Conservation (phyloP, 2,113 vertebrate species). For the Arizona elegans region DNA sequence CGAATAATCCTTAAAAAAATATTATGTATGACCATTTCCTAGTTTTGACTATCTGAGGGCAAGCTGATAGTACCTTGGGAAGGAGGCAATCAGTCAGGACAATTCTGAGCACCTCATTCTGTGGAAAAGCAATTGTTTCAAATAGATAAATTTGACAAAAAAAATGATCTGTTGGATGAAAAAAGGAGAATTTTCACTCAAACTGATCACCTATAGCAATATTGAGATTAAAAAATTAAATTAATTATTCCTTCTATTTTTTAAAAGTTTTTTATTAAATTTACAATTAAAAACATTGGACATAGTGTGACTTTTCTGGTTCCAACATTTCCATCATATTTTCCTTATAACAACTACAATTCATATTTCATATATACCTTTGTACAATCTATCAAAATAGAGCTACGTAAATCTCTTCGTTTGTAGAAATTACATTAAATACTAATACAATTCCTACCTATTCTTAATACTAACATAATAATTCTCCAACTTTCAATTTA, state of each 20-base stretch:
- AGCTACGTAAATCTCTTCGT: too few species aligned
- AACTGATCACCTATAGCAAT: background rate
- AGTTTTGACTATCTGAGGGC: background rate
- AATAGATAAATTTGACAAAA: background rate
- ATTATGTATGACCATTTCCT: background rate
- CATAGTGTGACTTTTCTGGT: too few species aligned
- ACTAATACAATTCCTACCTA: too few species aligned
- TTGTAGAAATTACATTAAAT: too few species aligned
- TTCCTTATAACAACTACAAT: too few species aligned
- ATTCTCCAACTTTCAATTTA: too few species aligned
- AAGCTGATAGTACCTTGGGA: background rate
- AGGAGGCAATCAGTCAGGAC: background rate
- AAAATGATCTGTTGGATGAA: background rate
- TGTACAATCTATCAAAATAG: too few species aligned
- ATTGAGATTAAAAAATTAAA: background rate
- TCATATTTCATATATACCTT: too few species aligned
- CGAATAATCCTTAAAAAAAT: background rate
- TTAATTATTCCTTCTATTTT: background rate
- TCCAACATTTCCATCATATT: too few species aligned
- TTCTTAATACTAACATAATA: too few species aligned
- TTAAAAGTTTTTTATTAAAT: background rate
- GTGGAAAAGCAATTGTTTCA: background rate
- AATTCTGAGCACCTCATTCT: background rate
- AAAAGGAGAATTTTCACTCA: background rate
- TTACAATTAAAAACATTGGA: too few species aligned